These are phyloP conservation scores for Pelmatolapia mariae DNA, from an alignment of 2,113 vertebrate species.

Conservation along the genomic window DNA sequence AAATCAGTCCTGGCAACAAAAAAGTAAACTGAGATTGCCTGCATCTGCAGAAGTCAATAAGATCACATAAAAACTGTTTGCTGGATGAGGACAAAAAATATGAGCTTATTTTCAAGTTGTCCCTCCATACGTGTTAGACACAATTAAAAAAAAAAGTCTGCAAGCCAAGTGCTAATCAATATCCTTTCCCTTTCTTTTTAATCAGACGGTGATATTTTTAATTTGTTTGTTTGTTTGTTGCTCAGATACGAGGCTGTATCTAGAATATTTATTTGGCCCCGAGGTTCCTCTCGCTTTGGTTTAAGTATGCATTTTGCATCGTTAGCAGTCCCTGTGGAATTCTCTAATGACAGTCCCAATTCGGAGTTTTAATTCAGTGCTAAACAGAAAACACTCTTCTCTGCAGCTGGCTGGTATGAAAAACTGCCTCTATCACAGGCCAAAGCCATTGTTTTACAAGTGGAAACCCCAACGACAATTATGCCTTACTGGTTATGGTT, in stretches of 20 bases:
- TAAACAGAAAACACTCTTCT: conserved; percentile 40
- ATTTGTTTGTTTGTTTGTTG: conserved; percentile 63
- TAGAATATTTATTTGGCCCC: conserved; percentile 42
- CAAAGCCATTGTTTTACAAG: conserved; percentile 74
- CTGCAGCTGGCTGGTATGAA: conserved; percentile 47
- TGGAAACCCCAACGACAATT: conserved; percentile 67
- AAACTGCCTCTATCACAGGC: conserved; percentile 48
- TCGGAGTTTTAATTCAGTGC: conserved; percentile 44
- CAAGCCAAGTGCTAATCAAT: conserved; percentile 50
- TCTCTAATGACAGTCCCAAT: conserved; percentile 55
- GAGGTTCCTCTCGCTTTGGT: conserved; percentile 46
- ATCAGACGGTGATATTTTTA: conserved; percentile 34
- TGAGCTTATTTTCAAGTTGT: conserved; percentile 32
- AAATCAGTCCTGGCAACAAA: conserved; percentile 58
- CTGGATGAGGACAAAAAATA: conserved; percentile 64
- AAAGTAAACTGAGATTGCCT: conserved; percentile 55
- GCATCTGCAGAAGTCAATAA: conserved; percentile 57
- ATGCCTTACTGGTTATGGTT: conserved; percentile 61
- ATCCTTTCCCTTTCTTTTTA: conserved; percentile 37
- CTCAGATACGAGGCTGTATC: conserved; percentile 31
- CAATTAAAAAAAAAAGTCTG: conserved; percentile 16
- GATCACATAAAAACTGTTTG: conserved; percentile 47
- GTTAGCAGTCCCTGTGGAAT: conserved; percentile 54
- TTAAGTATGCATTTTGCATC: conserved; percentile 54
- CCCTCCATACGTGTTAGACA: conserved; percentile 2